Conservation (phyloP, 1,140 invertebrate species). For the Musca vetustissima region DNA sequence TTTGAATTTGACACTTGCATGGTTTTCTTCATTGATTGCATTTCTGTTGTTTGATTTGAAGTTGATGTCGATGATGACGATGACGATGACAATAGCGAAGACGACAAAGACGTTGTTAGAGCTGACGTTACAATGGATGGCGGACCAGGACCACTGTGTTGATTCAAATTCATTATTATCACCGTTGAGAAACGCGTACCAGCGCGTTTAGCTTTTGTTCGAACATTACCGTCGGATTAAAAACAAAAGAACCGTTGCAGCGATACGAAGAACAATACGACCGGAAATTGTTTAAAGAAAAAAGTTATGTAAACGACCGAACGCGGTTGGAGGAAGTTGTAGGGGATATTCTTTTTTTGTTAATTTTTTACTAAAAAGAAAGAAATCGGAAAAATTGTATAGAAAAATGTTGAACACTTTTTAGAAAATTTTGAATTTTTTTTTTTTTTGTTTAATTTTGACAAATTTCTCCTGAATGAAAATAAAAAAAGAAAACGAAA, state of each 20-base stretch:
- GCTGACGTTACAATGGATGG: constrained; percentile 25
- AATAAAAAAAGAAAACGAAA: too few species aligned
- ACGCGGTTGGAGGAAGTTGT: too few species aligned
- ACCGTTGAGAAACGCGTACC: constrained; percentile 42
- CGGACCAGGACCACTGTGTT: constrained; percentile 54
- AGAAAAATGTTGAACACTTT: neutral
- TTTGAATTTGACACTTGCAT: too few species aligned
- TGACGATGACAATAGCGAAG: constrained; percentile 27
- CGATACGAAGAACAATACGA: neutral
- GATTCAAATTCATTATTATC: constrained; percentile 53
- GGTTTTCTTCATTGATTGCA: constrained; percentile 12
- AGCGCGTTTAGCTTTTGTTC: neutral
- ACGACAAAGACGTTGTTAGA: constrained; percentile 17
- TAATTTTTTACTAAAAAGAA: neutral
- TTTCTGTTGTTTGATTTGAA: neutral
- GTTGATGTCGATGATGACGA: too few species aligned
- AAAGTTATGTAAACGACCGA: too few species aligned
- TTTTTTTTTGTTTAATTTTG: too few species aligned
- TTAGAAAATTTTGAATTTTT: neutral
- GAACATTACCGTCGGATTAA: constrained; percentile 7
- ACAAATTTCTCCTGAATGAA: too few species aligned
- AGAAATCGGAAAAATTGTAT: neutral
- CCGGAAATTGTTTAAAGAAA: too few species aligned
- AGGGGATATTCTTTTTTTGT: neutral
- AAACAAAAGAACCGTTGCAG: neutral